phyloP scores from a whole-genome alignment of 2,888 invertebrate genomes.

The Drosophila borborema region DNA sequence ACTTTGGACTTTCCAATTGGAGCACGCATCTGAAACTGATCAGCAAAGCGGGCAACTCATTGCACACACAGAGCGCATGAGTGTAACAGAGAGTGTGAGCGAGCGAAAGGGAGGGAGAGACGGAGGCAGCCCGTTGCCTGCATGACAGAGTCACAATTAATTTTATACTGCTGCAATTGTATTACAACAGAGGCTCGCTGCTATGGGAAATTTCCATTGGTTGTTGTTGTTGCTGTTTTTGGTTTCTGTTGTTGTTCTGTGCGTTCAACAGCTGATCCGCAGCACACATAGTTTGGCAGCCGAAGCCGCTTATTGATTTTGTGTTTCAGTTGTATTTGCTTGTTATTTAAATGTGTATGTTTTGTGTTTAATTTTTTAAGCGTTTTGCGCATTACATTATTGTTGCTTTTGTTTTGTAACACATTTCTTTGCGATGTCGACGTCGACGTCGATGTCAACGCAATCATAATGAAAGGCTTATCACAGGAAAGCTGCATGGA shows the following conservation, averaged over 20 bases:
- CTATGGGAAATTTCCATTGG: slow-evolving; percentile 74
- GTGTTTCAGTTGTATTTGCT: slow-evolving; percentile 13
- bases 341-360: slow-evolving; percentile 6
- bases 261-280: slow-evolving; percentile 67
- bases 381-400: slow-evolving; percentile 47
- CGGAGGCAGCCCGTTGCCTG: slow-evolving; percentile 27
- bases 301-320: slow-evolving; percentile 59
- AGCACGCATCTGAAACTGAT: slow-evolving; percentile 59
- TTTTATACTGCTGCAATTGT: slow-evolving; percentile 53
- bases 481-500: slow-evolving; percentile 45
- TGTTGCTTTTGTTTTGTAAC: slow-evolving; percentile 48
- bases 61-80: slow-evolving; percentile 22
- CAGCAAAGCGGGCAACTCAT: slow-evolving; percentile 31
- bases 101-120: slow-evolving; percentile 1
- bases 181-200: slow-evolving; percentile 53
- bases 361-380: slow-evolving; percentile 21
- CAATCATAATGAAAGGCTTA: slow-evolving; percentile 63
- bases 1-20: slow-evolving; percentile 68
- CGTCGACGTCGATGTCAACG: slow-evolving; percentile 34
- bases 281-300: slow-evolving; percentile 37
- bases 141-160: slow-evolving; percentile 52
- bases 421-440: slow-evolving; percentile 32
- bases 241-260: slow-evolving; percentile 22
- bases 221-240: slow-evolving; percentile 23
- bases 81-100: slow-evolving; percentile 3